Evolutionary conservation across 2,113 vertebrate genomes (phyloP), one percentile per base, ranked within the genome.

Genomic region (Athene cunicularia): DNA sequence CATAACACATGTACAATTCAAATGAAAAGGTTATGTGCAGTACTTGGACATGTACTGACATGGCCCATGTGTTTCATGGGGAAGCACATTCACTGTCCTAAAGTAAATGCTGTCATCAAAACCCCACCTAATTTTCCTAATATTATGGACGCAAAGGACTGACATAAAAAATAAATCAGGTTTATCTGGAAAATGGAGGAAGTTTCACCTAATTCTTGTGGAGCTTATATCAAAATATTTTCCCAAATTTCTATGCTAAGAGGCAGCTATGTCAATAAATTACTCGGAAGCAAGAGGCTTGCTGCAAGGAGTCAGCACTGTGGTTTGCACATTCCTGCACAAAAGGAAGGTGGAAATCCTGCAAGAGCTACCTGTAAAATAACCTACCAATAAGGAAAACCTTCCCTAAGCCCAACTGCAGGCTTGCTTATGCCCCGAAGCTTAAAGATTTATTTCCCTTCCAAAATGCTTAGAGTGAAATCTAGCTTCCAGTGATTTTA

Each of bases 41-140:
- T 96, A 91, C 96, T 88, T 93, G 92, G 84, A 92, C 96, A 9
- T 94, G 95, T 96, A 88, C 86, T 72, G 79, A 96, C 97, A 97
- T 6, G 75, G 92, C 83, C 84, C 59, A 64, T 81, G 56, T 80
- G 64, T 85, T 98, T 96, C 94, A 86, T 92, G 95, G 95, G 94
- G 86, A 93, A 98, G 94, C 95, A 96, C 49, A 97, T 97, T 93
- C 94, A 63, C 76, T 94, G 86, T 86, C 90, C 88, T 95, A 75
- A 95, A 96, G 90, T 85, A 96, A 96, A 93, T 16, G 47, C 24
- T 87, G 79, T 79, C 74, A 79, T 86, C 55, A 71, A 90, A 91
- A 95, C 86, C 5, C 53, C 53, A 47, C 64, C 52, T 89, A 2
- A 26, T 83, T 97, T 93, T 82, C 81, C 88, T 79, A 86, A 86